These are phyloP conservation scores for Pelodytes ibericus DNA, from an alignment of 2,797 vertebrate genomes.

Conservation along the genomic window DNA sequence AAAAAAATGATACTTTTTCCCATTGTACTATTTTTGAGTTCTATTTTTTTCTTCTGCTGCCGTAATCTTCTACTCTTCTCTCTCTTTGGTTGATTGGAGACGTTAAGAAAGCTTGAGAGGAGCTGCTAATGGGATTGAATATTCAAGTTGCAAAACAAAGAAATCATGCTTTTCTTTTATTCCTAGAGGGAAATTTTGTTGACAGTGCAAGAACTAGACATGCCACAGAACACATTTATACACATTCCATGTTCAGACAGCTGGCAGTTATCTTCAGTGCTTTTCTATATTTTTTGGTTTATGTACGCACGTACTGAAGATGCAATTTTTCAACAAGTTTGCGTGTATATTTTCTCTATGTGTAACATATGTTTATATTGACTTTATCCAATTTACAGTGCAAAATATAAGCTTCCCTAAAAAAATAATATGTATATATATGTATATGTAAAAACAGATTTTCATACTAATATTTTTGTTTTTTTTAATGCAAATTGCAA, in stretches of 20 bases:
- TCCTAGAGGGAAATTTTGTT: slow-evolving; percentile 46
- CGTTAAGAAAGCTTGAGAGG: slow-evolving; percentile 47
- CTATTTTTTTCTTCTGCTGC: slow-evolving; percentile 6
- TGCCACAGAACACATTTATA: slow-evolving; percentile 28
- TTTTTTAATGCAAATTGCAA: no score
- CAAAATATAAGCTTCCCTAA: no score
- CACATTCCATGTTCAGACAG: slow-evolving; percentile 34
- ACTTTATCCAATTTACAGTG: no score
- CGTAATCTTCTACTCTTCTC: slow-evolving; percentile 36
- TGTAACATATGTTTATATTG: no score
- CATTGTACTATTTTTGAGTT: slow-evolving; percentile 12
- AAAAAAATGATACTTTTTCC: no score
- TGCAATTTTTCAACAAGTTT: no score
- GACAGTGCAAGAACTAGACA: slow-evolving; percentile 43
- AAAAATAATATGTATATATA: no score
- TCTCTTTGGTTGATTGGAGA: slow-evolving; percentile 43
- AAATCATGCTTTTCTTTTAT: slow-evolving; percentile 54
- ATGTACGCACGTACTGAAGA: background rate
- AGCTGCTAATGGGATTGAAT: slow-evolving; percentile 54
- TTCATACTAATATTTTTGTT: no score
- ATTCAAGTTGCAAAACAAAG: slow-evolving; percentile 49
- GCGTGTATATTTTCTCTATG: no score
- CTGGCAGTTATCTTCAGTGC: slow-evolving; percentile 19
- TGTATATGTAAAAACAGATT: no score
- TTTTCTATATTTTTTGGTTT: background rate